Base-by-base conservation (phyloP, 2,888 invertebrate genomes). In the Octodonta nipae region DNA sequence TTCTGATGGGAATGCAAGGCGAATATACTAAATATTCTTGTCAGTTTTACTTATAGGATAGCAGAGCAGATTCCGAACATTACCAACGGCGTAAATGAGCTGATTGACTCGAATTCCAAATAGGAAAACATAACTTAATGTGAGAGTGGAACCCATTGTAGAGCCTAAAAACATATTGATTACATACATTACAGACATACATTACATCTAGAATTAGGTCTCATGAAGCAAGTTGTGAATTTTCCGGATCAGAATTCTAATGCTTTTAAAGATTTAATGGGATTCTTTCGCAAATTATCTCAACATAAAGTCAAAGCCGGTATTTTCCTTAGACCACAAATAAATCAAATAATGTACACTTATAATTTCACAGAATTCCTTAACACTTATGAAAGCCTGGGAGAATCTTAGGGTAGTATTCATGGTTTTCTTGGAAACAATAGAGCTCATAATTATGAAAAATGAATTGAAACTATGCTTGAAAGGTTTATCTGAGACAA, bases 271-370 rank as follows among this genome's bases (percentile, higher is more conserved):
- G 33, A 33, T 28, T 20, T 35, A 15, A 30, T 13, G 16, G 1
- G 6, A 13, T 32, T 28, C 13, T 41, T 36, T 16, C 40, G 34
- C 3, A 37, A 40, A 28, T 16, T 38, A 8, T 33, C 28, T 5
- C 44, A 49, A 20, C 44, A 45, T 5, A 51, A 51, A 32, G 29
- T 50, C 11, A 50, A 49, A 45, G 47, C 37, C 10, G 48, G 47
- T 17, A 34, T 46, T 35, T 49, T 50, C 35, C 37, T 44, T 29
- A 46, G 46, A 13, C 45, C 47, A 13, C 45, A 50, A 40, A 48
- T 50, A 25, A 41, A 37, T 32, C 3, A 42, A 26, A 38, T 47
- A 25, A 35, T 45, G 20, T 10, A 26, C 5, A 30, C 35, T 38
- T 34, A 45, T 33, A 33, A 42, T 16, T 45, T 46, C 28, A 13